Base-by-base conservation (phyloP, 2,888 invertebrate genomes). In the Scaptomyza caliginosa region DNA sequence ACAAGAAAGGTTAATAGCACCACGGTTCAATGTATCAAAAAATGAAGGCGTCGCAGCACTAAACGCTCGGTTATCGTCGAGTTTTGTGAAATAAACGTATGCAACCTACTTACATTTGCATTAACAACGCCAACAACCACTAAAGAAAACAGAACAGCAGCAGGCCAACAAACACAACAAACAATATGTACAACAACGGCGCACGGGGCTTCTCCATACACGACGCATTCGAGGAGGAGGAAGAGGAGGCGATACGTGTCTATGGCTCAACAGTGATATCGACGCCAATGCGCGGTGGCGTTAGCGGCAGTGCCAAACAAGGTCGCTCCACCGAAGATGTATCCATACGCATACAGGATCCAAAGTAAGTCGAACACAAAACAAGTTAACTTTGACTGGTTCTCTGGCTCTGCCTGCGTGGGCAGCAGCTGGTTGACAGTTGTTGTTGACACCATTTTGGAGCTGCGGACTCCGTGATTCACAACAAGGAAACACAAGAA, bases 141-240 rank as follows among this genome's bases (percentile, higher is more conserved):
- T 45, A 30, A 68, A 62, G 58, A 73, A 77, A 73, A 77, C 69
- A 74, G 59, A 60, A 59, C 52, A 70, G 32, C 50, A 59, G 36
- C 40, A 60, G 21, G 19, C 38, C 30, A 50, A 36, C 17, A 50
- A 17, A 17, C 59, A 51, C 50, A 63, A 60, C 38, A 59, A 72
- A 59, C 57, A 73, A 40, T 43, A 85, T 85, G 84, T 86, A 85
- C 76, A 88, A 84, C 74, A 86, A 86, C 75, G 83, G 88, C 40
- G 63, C 82, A 34, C 50, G 88, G 72, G 83, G 95, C 76, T 96
- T 96, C 92, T 95, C 95, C 49, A 96, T 96, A 83, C 96, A 96
- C 91, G 96, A 96, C 91, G 96, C 96, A 11, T 96, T 96, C 88
- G 96, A 96, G 89, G 96, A 96, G 89, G 96, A 96, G 90, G 95